These are phyloP conservation scores for Mythimna pallens DNA, from an alignment of 2,888 invertebrate genomes.

Conservation along the genomic window DNA sequence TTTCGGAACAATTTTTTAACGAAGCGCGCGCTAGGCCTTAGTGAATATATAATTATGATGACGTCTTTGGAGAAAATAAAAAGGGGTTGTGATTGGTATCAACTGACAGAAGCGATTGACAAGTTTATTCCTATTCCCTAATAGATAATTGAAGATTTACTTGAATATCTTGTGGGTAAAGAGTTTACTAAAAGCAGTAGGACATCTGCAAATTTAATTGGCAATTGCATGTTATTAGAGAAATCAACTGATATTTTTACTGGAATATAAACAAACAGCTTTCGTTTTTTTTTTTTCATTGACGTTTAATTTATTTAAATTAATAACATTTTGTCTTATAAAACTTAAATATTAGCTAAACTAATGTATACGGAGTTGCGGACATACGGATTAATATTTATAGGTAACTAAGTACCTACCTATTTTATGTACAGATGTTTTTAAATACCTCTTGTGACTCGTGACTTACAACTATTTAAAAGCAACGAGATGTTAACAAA, in stretches of 20 bases:
- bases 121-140: neutral
- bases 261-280: neutral
- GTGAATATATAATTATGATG: neutral
- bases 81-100: constrained; percentile 7
- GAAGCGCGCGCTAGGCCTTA: no score
- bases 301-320: no score
- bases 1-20: no score
- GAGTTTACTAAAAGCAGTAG: no score
- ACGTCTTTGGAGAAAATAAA: constrained; percentile 18
- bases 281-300: no score
- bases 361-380: no score
- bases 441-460: neutral
- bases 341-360: no score
- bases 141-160: neutral
- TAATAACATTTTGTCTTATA: no score
- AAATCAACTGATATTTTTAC: neutral
- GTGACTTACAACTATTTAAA: no score
- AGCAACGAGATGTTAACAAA: constrained; percentile 22
- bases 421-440: neutral
- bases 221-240: neutral
- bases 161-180: no score
- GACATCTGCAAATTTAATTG: no score
- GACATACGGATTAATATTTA: neutral
- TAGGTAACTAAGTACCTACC: neutral
- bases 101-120: neutral